Conservation (phyloP, 2,797 vertebrate species). For the Myripristis jacobus region DNA sequence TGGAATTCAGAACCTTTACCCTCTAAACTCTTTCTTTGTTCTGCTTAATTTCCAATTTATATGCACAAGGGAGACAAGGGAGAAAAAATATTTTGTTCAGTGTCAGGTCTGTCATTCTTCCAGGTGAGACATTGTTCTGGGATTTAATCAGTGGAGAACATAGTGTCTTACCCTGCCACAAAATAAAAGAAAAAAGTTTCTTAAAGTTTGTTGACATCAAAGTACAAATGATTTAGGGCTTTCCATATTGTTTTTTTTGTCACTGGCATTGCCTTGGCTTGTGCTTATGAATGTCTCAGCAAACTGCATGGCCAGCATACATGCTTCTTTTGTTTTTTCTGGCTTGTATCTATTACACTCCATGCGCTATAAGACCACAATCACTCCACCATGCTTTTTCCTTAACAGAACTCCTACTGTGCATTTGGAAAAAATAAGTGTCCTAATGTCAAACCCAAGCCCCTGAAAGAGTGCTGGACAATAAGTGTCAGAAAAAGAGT, state of each 20-base stretch:
- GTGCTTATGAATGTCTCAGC: conserved; percentile 2
- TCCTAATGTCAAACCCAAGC: neutral
- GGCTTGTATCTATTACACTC: conserved; percentile 44
- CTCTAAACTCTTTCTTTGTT: neutral
- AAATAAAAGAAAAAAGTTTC: conserved; percentile 3
- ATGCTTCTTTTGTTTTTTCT: conserved; percentile 19
- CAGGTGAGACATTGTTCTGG: neutral
- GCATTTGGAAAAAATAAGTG: neutral
- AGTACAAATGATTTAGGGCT: neutral
- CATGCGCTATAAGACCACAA: neutral
- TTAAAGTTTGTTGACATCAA: neutral
- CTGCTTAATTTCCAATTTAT: conserved; percentile 29
- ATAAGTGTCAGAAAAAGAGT: neutral
- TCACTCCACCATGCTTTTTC: neutral
- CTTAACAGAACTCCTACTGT: conserved; percentile 2
- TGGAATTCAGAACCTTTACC: neutral
- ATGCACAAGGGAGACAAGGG: conserved; percentile 12
- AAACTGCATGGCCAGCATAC: neutral
- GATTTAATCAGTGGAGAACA: neutral
- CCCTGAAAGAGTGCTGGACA: neutral
- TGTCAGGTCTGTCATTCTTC: neutral
- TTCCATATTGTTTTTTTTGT: conserved; percentile 3
- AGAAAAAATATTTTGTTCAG: neutral
- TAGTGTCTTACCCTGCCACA: neutral
- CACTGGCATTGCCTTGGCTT: neutral